phyloP scores from a whole-genome alignment of 1,140 invertebrate species.

The Zaprionus inermis region DNA sequence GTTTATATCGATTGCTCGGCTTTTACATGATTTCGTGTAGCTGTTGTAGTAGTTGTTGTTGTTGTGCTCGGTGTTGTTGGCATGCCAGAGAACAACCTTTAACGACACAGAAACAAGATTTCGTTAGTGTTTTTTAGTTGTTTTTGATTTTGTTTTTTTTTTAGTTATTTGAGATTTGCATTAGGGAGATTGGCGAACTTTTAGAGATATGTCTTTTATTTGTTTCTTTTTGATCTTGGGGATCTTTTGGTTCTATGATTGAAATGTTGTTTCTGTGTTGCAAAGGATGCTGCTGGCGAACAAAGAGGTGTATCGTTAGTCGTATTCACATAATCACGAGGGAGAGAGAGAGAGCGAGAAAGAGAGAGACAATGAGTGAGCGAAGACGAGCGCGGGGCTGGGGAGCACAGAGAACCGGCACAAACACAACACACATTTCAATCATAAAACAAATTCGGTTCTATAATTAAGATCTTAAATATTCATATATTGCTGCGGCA shows the following conservation, averaged over 20 bases:
- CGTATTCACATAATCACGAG: constrained; percentile 9
- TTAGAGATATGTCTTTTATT: constrained; percentile 22
- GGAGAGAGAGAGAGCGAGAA: background rate
- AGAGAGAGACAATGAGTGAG: background rate
- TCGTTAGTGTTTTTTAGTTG: constrained; percentile 76
- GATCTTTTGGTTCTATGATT: constrained; percentile 80
- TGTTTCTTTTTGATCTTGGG: constrained; percentile 44
- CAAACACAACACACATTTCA: constrained; percentile 82
- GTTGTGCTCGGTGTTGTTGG: constrained; percentile 66
- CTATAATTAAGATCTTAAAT: constrained; percentile 54
- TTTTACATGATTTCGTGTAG: constrained; percentile 74
- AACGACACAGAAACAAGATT: constrained; percentile 85
- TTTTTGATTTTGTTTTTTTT: constrained; percentile 20
- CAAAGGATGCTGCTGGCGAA: constrained; percentile 83
- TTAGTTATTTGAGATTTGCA: constrained; percentile 16
- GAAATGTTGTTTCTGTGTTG: constrained; percentile 85
- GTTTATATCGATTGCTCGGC: constrained; percentile 41
- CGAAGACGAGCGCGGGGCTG: background rate
- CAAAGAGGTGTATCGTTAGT: constrained; percentile 71
- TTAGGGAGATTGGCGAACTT: constrained; percentile 5
- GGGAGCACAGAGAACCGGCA: constrained; percentile 10
- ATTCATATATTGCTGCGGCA: constrained; percentile 33
- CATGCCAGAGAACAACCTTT: constrained; percentile 84
- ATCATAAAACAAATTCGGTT: constrained; percentile 84
- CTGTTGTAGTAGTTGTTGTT: constrained; percentile 50